Evolutionary conservation across 2,797 vertebrate genomes (phyloP).

Genomic region (Brotula barbata): DNA sequence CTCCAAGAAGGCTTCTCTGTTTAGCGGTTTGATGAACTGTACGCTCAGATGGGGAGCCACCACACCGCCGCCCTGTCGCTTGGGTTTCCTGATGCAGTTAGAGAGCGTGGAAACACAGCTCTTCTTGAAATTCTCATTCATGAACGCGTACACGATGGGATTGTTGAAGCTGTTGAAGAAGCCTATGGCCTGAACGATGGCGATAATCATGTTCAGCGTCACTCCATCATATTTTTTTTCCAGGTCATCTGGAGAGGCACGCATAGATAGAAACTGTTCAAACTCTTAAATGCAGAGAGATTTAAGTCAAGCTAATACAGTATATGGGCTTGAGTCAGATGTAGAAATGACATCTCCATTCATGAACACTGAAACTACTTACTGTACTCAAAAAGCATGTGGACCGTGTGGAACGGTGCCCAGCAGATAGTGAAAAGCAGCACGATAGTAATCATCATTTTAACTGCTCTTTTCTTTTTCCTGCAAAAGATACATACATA

Average conservation of each 20-base stretch:
- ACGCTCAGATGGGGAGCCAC: slow-evolving; percentile 63
- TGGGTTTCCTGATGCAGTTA: slow-evolving; percentile 61
- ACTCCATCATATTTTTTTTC: slow-evolving; percentile 82
- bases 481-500: slow-evolving; percentile 60
- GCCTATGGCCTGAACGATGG: slow-evolving; percentile 84
- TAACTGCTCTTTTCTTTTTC: slow-evolving; percentile 86
- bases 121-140: slow-evolving; percentile 88
- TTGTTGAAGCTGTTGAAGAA: slow-evolving; percentile 89
- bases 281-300: neutral
- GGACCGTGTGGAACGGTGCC: slow-evolving; percentile 86
- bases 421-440: slow-evolving; percentile 85
- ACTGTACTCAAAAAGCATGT: slow-evolving; percentile 88
- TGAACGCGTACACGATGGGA: slow-evolving; percentile 85
- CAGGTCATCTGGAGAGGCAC: slow-evolving; percentile 73
- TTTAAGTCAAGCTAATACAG: slow-evolving; percentile 3
- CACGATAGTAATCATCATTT: slow-evolving; percentile 87
- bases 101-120: slow-evolving; percentile 81
- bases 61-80: slow-evolving; percentile 29
- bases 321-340: neutral
- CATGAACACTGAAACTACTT: slow-evolving; percentile 51
- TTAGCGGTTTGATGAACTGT: slow-evolving; percentile 75
- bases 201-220: slow-evolving; percentile 81
- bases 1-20: slow-evolving; percentile 66
- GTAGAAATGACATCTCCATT: neutral
- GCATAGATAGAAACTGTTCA: slow-evolving; percentile 5